Conservation (phyloP, 2,797 vertebrate genomes). For the Geotria australis region DNA sequence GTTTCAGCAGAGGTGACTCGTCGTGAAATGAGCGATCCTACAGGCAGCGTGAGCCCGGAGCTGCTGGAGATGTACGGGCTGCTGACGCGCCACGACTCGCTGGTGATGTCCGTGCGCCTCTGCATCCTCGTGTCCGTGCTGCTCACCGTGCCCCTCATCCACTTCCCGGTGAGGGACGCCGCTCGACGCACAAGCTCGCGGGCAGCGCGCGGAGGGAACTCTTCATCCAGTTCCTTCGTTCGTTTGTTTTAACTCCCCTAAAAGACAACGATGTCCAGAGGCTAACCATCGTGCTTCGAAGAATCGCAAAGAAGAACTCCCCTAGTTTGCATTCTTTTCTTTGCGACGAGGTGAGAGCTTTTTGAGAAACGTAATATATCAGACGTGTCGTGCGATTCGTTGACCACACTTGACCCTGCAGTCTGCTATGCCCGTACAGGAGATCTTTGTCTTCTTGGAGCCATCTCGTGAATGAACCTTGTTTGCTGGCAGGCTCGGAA, state of each 20-base stretch:
- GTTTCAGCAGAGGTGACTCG: no score
- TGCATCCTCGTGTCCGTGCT: conserved; percentile 46
- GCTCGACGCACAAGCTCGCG: conserved; percentile 2
- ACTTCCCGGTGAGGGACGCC: conserved; percentile 55
- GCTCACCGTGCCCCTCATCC: conserved; percentile 59
- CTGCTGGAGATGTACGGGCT: conserved; percentile 30
- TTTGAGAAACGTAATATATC: no score
- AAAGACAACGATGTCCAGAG: no score
- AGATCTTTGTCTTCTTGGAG: conserved; percentile 4
- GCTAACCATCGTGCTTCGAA: no score
- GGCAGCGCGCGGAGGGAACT: conserved; percentile 8
- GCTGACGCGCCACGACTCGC: conserved; percentile 28
- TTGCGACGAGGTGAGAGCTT: conserved; percentile 6
- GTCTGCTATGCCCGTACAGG: no score
- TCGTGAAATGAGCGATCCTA: background rate
- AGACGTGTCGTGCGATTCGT: no score
- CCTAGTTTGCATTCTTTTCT: conserved; percentile 16
- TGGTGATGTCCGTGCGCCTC: conserved; percentile 38
- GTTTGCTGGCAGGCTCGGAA: conserved; percentile 35
- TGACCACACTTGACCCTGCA: no score
- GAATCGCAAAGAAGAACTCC: conserved; percentile 11
- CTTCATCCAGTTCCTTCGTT: conserved; percentile 16
- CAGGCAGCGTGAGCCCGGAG: conserved; percentile 48
- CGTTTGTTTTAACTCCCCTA: conserved; percentile 11
- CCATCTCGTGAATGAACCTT: conserved; percentile 1